A percentile compares a stretch with the other conserved stretches of the same genome.
Conservation (phyloP, 2,113 vertebrate genomes). For the Scomber colias region DNA sequence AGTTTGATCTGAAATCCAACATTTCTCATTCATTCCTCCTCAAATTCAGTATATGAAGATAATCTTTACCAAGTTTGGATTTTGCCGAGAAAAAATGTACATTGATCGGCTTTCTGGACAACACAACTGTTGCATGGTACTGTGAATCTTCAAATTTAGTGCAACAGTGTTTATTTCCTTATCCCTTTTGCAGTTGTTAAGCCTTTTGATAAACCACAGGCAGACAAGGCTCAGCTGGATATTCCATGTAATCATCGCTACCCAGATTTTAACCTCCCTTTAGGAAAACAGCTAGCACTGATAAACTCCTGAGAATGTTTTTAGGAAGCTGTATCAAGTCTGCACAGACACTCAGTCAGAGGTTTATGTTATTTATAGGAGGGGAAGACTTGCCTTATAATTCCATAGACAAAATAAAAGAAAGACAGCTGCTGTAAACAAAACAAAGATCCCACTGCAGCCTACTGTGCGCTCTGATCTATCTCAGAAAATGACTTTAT, state of each 20-base stretch:
- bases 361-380: background rate
- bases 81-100: background rate
- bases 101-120: slow-evolving; percentile 7
- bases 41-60: background rate
- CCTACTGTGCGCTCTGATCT: background rate
- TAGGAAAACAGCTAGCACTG: slow-evolving; percentile 42
- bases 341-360: slow-evolving; percentile 35
- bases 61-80: slow-evolving; percentile 11
- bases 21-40: background rate
- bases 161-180: slow-evolving; percentile 19
- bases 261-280: slow-evolving; percentile 54
- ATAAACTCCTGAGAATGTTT: slow-evolving; percentile 54
- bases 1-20: background rate
- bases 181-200: slow-evolving; percentile 43
- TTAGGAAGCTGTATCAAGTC: slow-evolving; percentile 21
- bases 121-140: background rate
- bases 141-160: slow-evolving; percentile 15
- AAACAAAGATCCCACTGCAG: background rate
- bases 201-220: slow-evolving; percentile 52
- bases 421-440: background rate
- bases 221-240: slow-evolving; percentile 54
- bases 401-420: slow-evolving; percentile 11
- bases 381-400: slow-evolving; percentile 8
- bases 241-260: slow-evolving; percentile 56
- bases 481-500: slow-evolving; percentile 28